A percentile compares a stretch with the other conserved stretches of the same genome.
These are phyloP conservation scores for Myripristis jacobus DNA, from an alignment of 2,797 vertebrate species.

Conservation along the genomic window DNA sequence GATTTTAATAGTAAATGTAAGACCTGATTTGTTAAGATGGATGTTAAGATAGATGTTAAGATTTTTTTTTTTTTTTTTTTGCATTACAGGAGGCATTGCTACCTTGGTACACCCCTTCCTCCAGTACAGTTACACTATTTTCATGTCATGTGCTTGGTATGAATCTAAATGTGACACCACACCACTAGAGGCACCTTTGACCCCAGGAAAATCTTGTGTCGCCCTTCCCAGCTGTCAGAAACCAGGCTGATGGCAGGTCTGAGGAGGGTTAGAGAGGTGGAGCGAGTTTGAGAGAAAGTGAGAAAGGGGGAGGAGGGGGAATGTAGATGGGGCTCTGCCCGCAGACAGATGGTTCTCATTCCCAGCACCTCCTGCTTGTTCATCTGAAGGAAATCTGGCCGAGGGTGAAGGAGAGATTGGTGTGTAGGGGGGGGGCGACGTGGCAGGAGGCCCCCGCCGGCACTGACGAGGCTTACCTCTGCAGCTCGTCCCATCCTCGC, in stretches of 20 bases:
- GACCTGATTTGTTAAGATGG: no score
- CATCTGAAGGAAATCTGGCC: constrained; percentile 57
- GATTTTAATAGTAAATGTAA: no score
- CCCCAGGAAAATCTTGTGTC: constrained; percentile 43
- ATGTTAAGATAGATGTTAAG: no score
- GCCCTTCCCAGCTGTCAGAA: constrained; percentile 42
- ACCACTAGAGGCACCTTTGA: constrained; percentile 50
- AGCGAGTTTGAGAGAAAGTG: background rate
- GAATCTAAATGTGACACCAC: constrained; percentile 39
- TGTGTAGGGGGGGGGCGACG: constrained; percentile 3
- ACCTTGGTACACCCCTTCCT: constrained; percentile 39
- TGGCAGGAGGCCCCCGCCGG: constrained; percentile 32
- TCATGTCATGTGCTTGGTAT: constrained; percentile 14
- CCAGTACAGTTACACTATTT: constrained; percentile 32
- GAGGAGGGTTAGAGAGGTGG: constrained; percentile 2
- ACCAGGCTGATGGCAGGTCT: constrained; percentile 36
- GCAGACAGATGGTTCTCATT: constrained; percentile 72
- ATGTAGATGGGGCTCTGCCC: constrained; percentile 32
- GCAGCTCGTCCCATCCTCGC: constrained; percentile 90
- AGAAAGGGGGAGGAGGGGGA: background rate
- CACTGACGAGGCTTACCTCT: constrained; percentile 84
- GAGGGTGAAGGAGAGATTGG: constrained; percentile 53
- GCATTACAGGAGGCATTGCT: constrained; percentile 2
- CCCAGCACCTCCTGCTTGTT: constrained; percentile 58
- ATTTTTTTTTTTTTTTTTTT: no score